These are phyloP conservation scores for Baronia brevicornis DNA, from an alignment of 2,888 invertebrate genomes.

Conservation along the genomic window DNA sequence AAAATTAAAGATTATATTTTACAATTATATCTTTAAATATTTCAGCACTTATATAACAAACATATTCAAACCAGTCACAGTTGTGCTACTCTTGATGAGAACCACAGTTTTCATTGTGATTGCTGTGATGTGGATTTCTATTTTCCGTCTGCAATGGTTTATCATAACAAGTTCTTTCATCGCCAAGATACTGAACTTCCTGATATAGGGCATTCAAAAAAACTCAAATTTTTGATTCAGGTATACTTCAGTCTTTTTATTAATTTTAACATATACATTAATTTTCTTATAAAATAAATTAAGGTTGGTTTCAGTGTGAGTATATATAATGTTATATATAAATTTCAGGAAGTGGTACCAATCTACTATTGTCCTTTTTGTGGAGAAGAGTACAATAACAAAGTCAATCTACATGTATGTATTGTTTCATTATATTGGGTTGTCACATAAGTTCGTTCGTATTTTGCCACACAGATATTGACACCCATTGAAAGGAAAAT, in stretches of 20 bases:
- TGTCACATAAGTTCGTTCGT: no score
- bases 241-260: no score
- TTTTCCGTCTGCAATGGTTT: constrained; percentile 70
- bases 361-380: constrained; percentile 72
- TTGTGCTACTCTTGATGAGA: constrained; percentile 20
- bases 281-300: no score
- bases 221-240: constrained; percentile 48
- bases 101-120: constrained; percentile 60
- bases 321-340: constrained; percentile 5
- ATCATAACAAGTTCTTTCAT: constrained; percentile 73
- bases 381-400: constrained; percentile 80
- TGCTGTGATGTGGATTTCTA: constrained; percentile 75
- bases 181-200: constrained; percentile 56
- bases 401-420: constrained; percentile 78
- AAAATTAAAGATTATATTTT: no score
- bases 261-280: no score
- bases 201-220: constrained; percentile 56
- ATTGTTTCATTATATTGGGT: no score
- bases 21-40: constrained; percentile 21
- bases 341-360: constrained; percentile 52
- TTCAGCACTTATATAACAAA: constrained; percentile 75
- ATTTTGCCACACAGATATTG: no score
- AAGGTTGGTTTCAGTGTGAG: not conserved
- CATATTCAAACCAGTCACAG: constrained; percentile 69
- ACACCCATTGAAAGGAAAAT: no score